Conservation (phyloP, 2,113 vertebrate genomes). For the Gallinago media region DNA sequence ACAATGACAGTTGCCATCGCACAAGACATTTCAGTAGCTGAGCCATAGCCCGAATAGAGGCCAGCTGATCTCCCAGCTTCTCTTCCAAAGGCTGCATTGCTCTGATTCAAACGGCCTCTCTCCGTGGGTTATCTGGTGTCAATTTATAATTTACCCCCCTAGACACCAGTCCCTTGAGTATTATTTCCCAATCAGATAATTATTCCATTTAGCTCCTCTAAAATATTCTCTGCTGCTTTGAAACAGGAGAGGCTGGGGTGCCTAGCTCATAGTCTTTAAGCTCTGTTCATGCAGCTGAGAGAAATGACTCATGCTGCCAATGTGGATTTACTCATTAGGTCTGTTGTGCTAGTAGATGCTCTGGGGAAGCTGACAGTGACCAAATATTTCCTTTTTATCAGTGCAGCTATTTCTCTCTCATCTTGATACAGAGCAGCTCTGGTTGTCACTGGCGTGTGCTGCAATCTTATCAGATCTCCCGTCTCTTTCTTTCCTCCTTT, state of each 20-base stretch:
- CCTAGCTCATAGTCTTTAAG: not conserved
- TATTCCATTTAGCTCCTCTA: not conserved
- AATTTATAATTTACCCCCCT: not conserved
- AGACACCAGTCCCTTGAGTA: not conserved
- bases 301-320: slow-evolving; percentile 66
- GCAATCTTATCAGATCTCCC: slow-evolving; percentile 64
- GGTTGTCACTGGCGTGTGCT: slow-evolving; percentile 3
- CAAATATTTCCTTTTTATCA: slow-evolving; percentile 76
- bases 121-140: not conserved
- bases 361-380: slow-evolving; percentile 65
- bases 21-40: not conserved
- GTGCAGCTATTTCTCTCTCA: slow-evolving; percentile 55
- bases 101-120: not conserved
- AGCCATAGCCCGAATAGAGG: not conserved
- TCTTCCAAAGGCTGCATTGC: not conserved
- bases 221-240: slow-evolving; percentile 49
- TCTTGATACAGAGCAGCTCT: slow-evolving; percentile 51
- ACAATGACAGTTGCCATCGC: not conserved
- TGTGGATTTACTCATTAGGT: slow-evolving; percentile 71
- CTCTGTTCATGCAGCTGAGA: slow-evolving; percentile 57
- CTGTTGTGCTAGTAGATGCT: slow-evolving; percentile 57
- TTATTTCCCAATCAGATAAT: slow-evolving; percentile 14
- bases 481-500: slow-evolving; percentile 56
- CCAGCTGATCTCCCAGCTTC: not conserved
- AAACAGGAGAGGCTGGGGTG: slow-evolving; percentile 24